Conservation (phyloP, 2,113 vertebrate genomes). For the Pterocles gutturalis region DNA sequence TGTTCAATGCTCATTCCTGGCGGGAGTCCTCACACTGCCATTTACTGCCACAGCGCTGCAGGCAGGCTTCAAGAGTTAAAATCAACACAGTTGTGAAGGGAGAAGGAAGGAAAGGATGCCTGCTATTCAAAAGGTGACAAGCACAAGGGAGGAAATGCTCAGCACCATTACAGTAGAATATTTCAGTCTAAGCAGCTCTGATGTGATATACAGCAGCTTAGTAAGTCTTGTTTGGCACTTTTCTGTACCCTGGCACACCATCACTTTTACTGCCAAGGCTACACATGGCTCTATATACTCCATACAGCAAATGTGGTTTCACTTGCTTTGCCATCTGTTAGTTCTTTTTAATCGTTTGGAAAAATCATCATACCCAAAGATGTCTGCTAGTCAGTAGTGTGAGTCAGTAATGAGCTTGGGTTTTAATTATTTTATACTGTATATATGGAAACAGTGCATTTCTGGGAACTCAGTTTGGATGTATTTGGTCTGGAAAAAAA, state of each 20-base stretch:
- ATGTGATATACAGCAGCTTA: background rate
- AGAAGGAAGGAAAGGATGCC: background rate
- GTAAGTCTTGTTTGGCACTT: background rate
- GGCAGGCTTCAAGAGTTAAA: background rate
- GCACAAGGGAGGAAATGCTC: background rate
- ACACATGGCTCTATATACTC: background rate
- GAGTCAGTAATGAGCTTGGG: background rate
- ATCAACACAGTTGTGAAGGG: background rate
- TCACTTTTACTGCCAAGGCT: background rate
- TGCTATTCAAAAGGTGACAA: background rate
- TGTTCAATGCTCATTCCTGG: background rate
- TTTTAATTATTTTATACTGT: background rate
- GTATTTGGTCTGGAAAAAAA: background rate
- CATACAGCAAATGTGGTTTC: background rate
- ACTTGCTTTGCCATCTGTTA: background rate
- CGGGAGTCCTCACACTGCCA: background rate
- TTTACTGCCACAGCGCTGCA: background rate
- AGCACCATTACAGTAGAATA: background rate
- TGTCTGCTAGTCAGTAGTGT: conserved; percentile 6
- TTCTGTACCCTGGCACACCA: background rate
- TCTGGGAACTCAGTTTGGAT: background rate
- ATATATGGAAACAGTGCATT: background rate
- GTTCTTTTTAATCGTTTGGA: background rate
- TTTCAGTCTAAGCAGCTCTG: background rate
- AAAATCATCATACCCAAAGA: background rate